Evolutionary conservation across 64 coral and sea anemone genomes (phyloP).

Genomic region (Platygyra sinensis): DNA sequence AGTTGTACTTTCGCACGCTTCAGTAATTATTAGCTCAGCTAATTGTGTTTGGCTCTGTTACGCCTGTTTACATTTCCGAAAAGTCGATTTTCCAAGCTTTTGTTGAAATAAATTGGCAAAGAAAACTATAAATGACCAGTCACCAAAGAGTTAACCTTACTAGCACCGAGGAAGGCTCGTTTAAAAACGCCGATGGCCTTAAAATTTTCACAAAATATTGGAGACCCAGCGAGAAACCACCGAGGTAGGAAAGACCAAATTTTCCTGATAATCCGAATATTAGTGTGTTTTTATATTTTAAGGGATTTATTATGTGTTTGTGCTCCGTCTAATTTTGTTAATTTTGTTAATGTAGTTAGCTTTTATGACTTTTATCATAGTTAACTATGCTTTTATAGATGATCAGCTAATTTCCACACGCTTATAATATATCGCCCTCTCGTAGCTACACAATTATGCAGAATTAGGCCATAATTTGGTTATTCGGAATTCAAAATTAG

Average conservation of each 20-base stretch:
- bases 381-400: too few relatives aligned
- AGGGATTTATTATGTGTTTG: background rate
- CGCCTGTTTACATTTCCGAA: background rate
- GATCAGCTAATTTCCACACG: background rate
- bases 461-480: too few relatives aligned
- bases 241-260: constrained; percentile 40
- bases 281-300: too few relatives aligned
- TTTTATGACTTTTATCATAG: background rate
- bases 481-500: too few relatives aligned
- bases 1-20: background rate
- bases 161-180: constrained; percentile 60
- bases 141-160: too few relatives aligned
- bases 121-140: background rate
- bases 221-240: constrained; percentile 22
- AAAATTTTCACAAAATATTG: constrained; percentile 76
- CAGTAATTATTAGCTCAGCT: background rate
- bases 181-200: constrained; percentile 65
- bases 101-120: background rate
- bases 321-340: background rate
- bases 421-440: too few relatives aligned
- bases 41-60: background rate
- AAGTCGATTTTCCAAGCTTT: background rate
- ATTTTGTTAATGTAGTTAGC: constrained; percentile 18
- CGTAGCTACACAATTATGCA: too few relatives aligned
- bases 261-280: too few relatives aligned